Base-by-base conservation (phyloP, 2,113 vertebrate species). In the Bothrops jararaca region DNA sequence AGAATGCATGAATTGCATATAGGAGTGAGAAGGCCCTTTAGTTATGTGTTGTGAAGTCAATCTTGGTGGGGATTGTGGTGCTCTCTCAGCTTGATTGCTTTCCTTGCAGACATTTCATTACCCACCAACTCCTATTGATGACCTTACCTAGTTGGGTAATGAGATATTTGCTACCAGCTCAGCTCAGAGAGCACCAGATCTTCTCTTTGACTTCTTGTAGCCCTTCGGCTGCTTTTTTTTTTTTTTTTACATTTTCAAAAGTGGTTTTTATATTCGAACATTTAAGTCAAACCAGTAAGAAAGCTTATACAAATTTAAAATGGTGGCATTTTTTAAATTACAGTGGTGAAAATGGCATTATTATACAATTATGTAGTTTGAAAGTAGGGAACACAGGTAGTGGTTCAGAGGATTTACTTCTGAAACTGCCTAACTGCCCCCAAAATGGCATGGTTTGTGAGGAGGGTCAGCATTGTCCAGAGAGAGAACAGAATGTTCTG, bases 311-410 rank as follows among this genome's bases (percentile, higher is more conserved):
- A 92, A 92, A 91, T 85, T 95, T 86, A 13, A 94, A 93, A 88
- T 90, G 91, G 96, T 94, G 95, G 94, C 91, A 95, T 88, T 45
- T 91, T 95, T 93, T 91, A 95, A 89, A 94, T 93, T 94, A 95
- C 5, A 94, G 86, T 57, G 92, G 93, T 94, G 93, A 93, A 95
- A 97, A 94, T 91, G 95, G 88, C 53, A 95, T 80, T 56, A 94
- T 92, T 92, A 50, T 88, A 93, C 92, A 93, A 91, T 94, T 74
- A 24, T 8, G 39, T 92, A 94, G 50, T 58, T 50, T 23, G 48
- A 29, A 42, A 80, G 18, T 42, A 80, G 74, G 18, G 74, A 80
- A 80, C 18, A 42, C 9, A 39, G 34, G 74, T 22, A 22, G 34
- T 80, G 34, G n/a, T 80, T 80, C 69, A 80, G 69, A 39, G 69